Conservation (phyloP, 2,888 invertebrate species). For the Gymnosoma rotundatum region DNA sequence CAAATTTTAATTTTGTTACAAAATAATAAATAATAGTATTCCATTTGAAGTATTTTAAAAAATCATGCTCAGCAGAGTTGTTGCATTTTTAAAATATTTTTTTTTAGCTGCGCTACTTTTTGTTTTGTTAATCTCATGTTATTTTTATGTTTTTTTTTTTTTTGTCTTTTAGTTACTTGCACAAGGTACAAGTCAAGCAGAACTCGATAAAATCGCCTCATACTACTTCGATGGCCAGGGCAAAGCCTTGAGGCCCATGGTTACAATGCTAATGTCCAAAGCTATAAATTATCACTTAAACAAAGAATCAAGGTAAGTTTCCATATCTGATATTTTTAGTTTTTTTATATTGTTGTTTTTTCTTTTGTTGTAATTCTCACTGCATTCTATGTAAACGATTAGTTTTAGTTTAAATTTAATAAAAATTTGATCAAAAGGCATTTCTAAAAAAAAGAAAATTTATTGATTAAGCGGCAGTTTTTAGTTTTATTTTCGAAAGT, state of each 20-base stretch:
- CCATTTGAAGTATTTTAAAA: too few species aligned
- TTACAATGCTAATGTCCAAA: constrained; percentile 95
- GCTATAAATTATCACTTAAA: constrained; percentile 95
- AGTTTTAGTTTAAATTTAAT: constrained; percentile 2
- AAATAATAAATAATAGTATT: too few species aligned
- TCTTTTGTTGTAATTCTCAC: not conserved
- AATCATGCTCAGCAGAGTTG: not conserved
- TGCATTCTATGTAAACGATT: not conserved
- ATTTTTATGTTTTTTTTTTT: not conserved
- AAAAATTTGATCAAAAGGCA: not conserved
- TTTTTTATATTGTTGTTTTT: not conserved
- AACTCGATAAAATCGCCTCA: constrained; percentile 94
- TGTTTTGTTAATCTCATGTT: not conserved
- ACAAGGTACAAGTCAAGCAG: constrained; percentile 90
- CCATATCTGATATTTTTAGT: not conserved
- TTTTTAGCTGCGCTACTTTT: not conserved
- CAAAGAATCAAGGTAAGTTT: constrained; percentile 89
- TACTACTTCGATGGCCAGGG: constrained; percentile 99
- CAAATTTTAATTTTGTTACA: too few species aligned
- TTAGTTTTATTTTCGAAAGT: not conserved
- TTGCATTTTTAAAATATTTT: not conserved
- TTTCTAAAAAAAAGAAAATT: not conserved
- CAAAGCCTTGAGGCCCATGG: constrained; percentile 97
- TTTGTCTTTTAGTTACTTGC: constrained; percentile 83
- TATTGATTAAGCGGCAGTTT: not conserved